Evolutionary conservation across 2,113 vertebrate species (phyloP), one percentile per base, ranked within the genome.

Genomic region (Camelus bactrianus): DNA sequence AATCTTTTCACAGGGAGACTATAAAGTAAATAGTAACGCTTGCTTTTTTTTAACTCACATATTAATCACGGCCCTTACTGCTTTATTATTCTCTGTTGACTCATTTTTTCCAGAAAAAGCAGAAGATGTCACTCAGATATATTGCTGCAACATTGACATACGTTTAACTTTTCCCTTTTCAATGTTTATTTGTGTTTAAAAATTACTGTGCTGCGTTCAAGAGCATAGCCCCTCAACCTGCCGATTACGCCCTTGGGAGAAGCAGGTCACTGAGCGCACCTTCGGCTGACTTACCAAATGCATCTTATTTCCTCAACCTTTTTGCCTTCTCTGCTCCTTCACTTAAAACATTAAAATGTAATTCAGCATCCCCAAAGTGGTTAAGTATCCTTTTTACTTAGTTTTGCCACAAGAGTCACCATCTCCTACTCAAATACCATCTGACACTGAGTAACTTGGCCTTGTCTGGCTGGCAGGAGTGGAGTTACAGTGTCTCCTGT

Each of bases 271-370:
- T 89, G 20, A 81, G 42, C 16, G 26, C 13, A 76, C 28, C 54
- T 24, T 42, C n/a, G 62, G 19, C 38, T 10, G 5, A 46, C 15
- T 22, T 35, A 62, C 26, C 28, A 56, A 62, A 2, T 87, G 8
- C 20, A 50, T 22, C 12, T 77, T 75, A 65, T 95, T 84, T 76
- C n/a, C 1, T 96, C 94, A 79, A 94, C 65, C 8, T 93, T 50
- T 92, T 32, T 94, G 67, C 50, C 76, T 64, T 64, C 54, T 96
- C 89, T 98, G 20, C 12, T 96, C 32, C 52, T 64, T 93, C 84
- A 92, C 5, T 69, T 2, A 0, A 75, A 94, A 85, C 73, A 95
- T 67, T 72, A 95, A 93, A 92, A 93, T 94, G 52, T 22, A 70
- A 96, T 92, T 93, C 58, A 91, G 35, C 65, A 73, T 48, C 67